phyloP scores from a whole-genome alignment of 2,113 vertebrate species.

The Ginglymostoma cirratum region DNA sequence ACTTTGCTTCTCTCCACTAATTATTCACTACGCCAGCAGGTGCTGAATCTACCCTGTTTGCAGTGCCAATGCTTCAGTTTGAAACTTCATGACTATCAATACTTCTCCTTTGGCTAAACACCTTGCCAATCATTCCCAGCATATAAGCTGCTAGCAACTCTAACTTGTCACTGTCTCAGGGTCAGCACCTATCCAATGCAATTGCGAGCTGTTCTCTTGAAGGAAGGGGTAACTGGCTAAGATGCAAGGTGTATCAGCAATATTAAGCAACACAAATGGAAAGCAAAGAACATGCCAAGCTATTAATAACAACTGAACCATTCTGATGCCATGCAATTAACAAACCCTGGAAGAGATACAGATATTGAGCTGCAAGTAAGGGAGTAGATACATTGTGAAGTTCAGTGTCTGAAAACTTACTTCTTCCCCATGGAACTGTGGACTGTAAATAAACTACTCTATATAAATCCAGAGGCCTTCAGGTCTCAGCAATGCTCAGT shows the following conservation, averaged over 20 bases:
- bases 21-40: background rate
- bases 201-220: background rate
- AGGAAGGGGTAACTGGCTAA: background rate
- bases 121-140: background rate
- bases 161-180: background rate
- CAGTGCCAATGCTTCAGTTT: background rate
- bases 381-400: background rate
- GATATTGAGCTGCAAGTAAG: background rate
- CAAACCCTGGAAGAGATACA: background rate
- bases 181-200: background rate
- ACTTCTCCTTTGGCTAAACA: background rate
- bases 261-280: background rate
- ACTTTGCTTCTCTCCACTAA: background rate
- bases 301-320: background rate
- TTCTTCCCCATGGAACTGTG: background rate
- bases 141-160: background rate
- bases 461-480: background rate
- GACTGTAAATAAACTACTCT: background rate
- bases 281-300: background rate
- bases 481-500: background rate
- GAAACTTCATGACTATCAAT: background rate
- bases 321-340: background rate
- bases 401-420: background rate
- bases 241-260: background rate
- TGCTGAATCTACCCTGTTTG: background rate